Base-by-base conservation (phyloP, 2,888 invertebrate genomes). In the Hanleya hanleyi region DNA sequence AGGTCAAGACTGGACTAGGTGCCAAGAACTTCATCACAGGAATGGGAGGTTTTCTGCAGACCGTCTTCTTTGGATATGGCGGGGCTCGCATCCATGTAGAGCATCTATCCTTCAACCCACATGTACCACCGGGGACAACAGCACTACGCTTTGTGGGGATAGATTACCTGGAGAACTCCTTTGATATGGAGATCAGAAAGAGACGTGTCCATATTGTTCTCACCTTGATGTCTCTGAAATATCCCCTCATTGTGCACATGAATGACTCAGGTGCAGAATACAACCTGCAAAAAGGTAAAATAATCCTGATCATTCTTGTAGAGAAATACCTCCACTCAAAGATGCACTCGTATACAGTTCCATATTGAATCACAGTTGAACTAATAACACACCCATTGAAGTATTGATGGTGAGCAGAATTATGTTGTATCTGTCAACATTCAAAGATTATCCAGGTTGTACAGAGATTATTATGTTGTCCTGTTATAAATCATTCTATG, bases 21-120 rank as follows among this genome's bases (percentile, higher is more conserved):
- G 87, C 86, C 6, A 81, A 86, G 6, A 89, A 90, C 75, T 90
- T 88, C 75, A 83, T 89, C 41, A 88, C 90, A n/a, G 90, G 88
- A 26, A 86, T 86, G 84, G 90, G 89, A 15, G 89, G 89, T 47
- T 89, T 90, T 69, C 82, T 90, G 5, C 90, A 90, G 76, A 76
- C 83, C 3, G 68, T 90, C 65, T 73, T 88, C 15, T 86, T 80
- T 73, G 90, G 90, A 5, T 90, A 89, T 74, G 87, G 81, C 15
- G 90, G 90, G 5, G 47, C 89, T 47, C 77, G 90, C 22, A 68
- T 81, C 6, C 65, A 47, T 5, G 51, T 33, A 5, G 74, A 77
- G 33, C 69, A 69, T 22, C 73, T 81, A 12, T 68, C 76, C 32
- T 38, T 80, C 38, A 7, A 67, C 73, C 41, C 83, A 80, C 32